phyloP scores from a whole-genome alignment of 2,113 vertebrate genomes.

The Dicentrarchus labrax region DNA sequence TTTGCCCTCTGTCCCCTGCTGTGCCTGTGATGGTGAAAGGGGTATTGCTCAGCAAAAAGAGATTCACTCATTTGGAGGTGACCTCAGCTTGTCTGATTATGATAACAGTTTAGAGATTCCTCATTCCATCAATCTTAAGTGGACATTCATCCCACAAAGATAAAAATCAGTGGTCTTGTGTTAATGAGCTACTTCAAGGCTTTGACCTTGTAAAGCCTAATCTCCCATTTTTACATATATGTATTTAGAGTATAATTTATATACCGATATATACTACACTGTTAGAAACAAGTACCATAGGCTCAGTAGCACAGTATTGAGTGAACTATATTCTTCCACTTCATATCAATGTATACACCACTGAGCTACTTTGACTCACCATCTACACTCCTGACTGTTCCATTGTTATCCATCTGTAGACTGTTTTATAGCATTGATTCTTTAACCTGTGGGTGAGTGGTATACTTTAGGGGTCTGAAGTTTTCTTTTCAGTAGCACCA shows the following conservation, averaged over 20 bases:
- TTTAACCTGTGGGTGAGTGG: not conserved
- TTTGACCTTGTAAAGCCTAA: not conserved
- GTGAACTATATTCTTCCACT: not conserved
- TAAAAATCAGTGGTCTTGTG: conserved; percentile 1
- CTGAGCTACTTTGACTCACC: conserved; percentile 2
- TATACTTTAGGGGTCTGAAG: not conserved
- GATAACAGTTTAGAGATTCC: conserved; percentile 44
- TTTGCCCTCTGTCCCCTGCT: conserved; percentile 41
- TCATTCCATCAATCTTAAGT: conserved; percentile 16
- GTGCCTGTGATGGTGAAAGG: conserved; percentile 23
- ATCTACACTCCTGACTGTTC: not conserved
- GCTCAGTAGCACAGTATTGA: not conserved
- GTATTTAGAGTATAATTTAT: not conserved
- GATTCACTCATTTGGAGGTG: conserved; percentile 44
- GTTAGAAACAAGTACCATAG: not conserved
- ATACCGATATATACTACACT: not conserved
- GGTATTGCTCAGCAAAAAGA: conserved; percentile 51
- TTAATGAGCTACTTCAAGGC: conserved; percentile 9
- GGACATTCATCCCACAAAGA: conserved; percentile 22
- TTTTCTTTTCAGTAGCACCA: not conserved
- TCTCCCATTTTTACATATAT: not conserved
- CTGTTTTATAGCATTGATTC: conserved; percentile 17
- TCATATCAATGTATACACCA: conserved; percentile 6
- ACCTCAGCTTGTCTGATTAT: conserved; percentile 52
- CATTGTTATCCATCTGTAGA: conserved; percentile 2